Base-by-base conservation (phyloP, 2,113 vertebrate genomes). In the Callocephalon fimbriatum region DNA sequence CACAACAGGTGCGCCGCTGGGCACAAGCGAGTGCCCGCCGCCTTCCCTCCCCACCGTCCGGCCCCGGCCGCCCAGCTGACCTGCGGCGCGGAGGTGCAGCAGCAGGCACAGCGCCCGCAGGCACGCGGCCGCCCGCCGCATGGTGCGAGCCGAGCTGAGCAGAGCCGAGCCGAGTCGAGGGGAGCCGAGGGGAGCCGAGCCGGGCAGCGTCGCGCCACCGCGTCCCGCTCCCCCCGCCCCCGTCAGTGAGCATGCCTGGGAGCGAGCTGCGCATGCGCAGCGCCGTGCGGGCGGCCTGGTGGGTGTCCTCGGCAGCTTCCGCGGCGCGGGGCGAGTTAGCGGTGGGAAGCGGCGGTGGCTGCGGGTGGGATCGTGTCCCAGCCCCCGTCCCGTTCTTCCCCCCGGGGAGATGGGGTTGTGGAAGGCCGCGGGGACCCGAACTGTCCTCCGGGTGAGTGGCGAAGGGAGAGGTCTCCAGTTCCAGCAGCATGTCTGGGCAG, bases 71-170 rank as follows among this genome's bases (percentile, higher is more conserved):
- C 58, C n/a, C 93, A 58, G 68, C 98, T 98, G 96, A 98, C 98
- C 98, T 98, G 98, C 97, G 67, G 96, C 94, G 35, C 96, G 98
- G 66, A 98, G 97, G 62, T 96, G 91, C n/a, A 98, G 95, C 40
- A 98, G 96, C 51, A 98, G 93, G 94, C 96, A 98, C 31, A 98
- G 80, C 15, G 89, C 92, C 37, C 97, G 96, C 37, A 98, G 92
- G 77, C 91, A 73, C 47, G 87, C 86, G 29, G 89, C 86, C 54
- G 78, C 77, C 35, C 92, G 91, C 97, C 96, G 93, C 98, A 98
- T 98, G 87, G 79, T 95, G 68, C 72, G 48, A 90, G 79, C 67
- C 50, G 67, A 19, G 68, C 74, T 6, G 82, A 76, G 61, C 15
- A 12, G 35, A 74, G 42, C 20, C 22, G 40, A 66, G 66, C 10